Conservation (phyloP, 2,888 invertebrate genomes). For the Eupithecia vulgata region DNA sequence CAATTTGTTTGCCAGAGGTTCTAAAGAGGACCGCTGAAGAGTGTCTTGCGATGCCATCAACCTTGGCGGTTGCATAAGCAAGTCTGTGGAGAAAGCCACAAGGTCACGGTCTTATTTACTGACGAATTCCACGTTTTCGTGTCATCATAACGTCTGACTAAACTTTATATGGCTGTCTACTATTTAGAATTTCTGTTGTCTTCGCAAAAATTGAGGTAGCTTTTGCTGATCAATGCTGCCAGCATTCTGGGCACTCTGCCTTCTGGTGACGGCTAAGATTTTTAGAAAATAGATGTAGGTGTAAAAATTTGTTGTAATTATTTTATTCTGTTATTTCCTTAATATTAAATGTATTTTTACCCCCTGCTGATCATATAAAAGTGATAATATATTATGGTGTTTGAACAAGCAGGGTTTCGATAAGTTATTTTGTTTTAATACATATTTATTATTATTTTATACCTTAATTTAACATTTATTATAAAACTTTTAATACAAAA, state of each 20-base stretch:
- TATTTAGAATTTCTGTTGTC: background rate
- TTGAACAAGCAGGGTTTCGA: background rate
- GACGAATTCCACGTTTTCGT: conserved; percentile 14
- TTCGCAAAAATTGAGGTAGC: background rate
- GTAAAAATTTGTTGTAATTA: too few relatives aligned
- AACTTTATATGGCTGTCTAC: background rate
- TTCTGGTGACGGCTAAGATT: too few relatives aligned
- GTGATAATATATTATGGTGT: background rate
- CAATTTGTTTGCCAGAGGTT: background rate
- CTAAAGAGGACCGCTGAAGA: background rate
- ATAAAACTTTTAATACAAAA: too few relatives aligned
- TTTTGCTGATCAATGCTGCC: background rate
- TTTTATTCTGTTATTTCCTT: too few relatives aligned
- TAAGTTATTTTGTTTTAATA: too few relatives aligned
- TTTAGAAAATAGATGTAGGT: too few relatives aligned
- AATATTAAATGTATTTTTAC: too few relatives aligned
- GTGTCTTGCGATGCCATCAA: conserved; percentile 15
- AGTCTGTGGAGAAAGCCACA: conserved; percentile 41
- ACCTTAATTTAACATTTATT: too few relatives aligned
- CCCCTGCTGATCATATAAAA: background rate
- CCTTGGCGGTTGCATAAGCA: conserved; percentile 38
- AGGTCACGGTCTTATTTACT: conserved; percentile 43
- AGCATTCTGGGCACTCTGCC: too few relatives aligned
- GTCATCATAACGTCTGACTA: conserved; percentile 1
- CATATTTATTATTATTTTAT: too few relatives aligned